Evolutionary conservation across 2,113 vertebrate genomes (phyloP).

Genomic region (Oxygymnocypris stewartii): DNA sequence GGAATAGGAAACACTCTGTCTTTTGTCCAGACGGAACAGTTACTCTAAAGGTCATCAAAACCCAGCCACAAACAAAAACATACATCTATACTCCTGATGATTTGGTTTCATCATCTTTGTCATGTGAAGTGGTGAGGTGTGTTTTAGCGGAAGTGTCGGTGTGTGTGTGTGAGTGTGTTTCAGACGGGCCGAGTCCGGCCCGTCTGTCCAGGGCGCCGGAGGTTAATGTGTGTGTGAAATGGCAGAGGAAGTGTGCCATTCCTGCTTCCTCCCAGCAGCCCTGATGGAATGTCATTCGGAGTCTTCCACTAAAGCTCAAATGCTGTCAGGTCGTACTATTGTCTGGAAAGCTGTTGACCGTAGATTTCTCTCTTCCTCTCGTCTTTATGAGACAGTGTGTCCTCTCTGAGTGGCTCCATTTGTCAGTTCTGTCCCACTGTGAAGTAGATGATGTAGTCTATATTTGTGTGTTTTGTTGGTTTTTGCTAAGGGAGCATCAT

Average conservation of each 20-base stretch:
- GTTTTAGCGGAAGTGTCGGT: neutral
- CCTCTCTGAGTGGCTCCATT: neutral
- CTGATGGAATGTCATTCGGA: conserved; percentile 74
- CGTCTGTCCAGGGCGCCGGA: conserved; percentile 31
- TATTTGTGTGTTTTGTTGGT: neutral
- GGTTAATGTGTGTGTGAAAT: conserved; percentile 79
- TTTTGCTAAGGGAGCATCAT: neutral
- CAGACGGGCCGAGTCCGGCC: neutral
- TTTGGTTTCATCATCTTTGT: neutral
- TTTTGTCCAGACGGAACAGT: neutral
- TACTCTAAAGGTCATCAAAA: conserved; percentile 8
- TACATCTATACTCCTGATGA: neutral
- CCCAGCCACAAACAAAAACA: neutral
- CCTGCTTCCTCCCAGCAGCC: conserved; percentile 76
- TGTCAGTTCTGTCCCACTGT: neutral
- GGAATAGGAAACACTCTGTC: neutral
- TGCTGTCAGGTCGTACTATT: conserved; percentile 56
- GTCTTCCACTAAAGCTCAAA: conserved; percentile 57
- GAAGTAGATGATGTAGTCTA: neutral
- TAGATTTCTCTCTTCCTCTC: neutral
- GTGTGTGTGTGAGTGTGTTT: neutral
- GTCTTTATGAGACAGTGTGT: neutral
- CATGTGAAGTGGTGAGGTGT: neutral
- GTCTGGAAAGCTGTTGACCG: conserved; percentile 68
- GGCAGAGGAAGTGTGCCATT: conserved; percentile 83